Conservation (phyloP, 2,888 invertebrate species). For the Imbricaverruca yamaguchii region DNA sequence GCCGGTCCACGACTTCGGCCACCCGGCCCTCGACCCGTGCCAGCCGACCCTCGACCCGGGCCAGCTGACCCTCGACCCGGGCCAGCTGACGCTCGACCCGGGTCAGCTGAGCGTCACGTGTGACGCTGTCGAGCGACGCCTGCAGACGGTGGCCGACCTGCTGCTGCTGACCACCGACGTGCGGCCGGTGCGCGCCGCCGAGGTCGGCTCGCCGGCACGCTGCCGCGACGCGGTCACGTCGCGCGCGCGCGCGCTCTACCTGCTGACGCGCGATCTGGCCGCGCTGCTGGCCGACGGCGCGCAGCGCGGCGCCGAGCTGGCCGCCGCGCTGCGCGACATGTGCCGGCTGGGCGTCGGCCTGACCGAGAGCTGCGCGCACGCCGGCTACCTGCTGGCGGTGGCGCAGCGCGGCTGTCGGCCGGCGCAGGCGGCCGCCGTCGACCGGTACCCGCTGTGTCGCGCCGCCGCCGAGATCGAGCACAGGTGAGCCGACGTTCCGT, state of each 20-base stretch:
- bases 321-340: conserved; percentile 35
- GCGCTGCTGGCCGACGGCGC: conserved; percentile 35
- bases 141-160: conserved; percentile 40
- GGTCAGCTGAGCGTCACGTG: conserved; percentile 35
- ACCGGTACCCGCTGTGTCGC: conserved; percentile 38
- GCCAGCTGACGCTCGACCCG: conserved; percentile 29
- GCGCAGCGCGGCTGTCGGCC: conserved; percentile 35
- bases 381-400: conserved; percentile 38
- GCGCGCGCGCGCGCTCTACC: conserved; percentile 36
- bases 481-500: conserved; percentile 22
- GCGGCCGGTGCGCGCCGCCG: conserved; percentile 38
- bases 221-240: conserved; percentile 36
- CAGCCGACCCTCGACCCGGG: too few species aligned
- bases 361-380: conserved; percentile 39
- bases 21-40: too few species aligned
- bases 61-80: conserved; percentile 16
- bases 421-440: conserved; percentile 37
- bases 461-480: conserved; percentile 39
- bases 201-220: conserved; percentile 34
- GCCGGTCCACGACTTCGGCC: too few species aligned
- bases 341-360: conserved; percentile 37
- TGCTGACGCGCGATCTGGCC: conserved; percentile 35
- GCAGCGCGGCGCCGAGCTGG: conserved; percentile 36
- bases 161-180: conserved; percentile 39
- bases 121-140: conserved; percentile 38